Evolutionary conservation across 2,888 invertebrate genomes (phyloP).

Genomic region (Biston stratarius): DNA sequence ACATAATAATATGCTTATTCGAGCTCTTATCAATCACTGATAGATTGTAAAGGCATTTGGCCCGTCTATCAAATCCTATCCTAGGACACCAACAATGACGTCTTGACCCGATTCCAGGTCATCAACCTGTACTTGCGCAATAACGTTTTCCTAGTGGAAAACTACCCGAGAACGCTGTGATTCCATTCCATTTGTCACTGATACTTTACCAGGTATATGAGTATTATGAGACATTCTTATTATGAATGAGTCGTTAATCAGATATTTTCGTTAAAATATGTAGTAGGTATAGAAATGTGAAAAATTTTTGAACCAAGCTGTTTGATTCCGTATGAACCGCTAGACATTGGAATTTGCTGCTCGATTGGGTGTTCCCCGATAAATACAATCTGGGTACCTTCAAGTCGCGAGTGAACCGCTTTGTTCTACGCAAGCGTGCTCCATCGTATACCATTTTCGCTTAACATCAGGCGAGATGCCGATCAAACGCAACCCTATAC

Average conservation of each 20-base stretch:
- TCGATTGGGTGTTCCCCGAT: too few relatives aligned
- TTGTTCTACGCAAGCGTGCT: too few relatives aligned
- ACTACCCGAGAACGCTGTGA: slow-evolving; percentile 18
- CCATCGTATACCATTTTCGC: too few relatives aligned
- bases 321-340: too few relatives aligned
- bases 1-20: not conserved
- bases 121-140: slow-evolving; percentile 38
- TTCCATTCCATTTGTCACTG: slow-evolving; percentile 4
- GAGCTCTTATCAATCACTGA: not conserved
- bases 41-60: slow-evolving; percentile 7
- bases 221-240: not conserved
- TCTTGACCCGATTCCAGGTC: slow-evolving; percentile 30
- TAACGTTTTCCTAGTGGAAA: slow-evolving; percentile 35
- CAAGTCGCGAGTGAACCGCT: too few relatives aligned
- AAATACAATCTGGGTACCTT: too few relatives aligned
- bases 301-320: too few relatives aligned
- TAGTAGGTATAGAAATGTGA: too few relatives aligned
- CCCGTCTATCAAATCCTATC: slow-evolving; percentile 26
- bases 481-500: too few relatives aligned
- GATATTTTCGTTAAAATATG: too few relatives aligned
- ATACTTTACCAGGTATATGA: not conserved
- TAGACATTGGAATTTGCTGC: too few relatives aligned
- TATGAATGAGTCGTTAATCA: not conserved
- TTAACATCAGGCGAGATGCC: too few relatives aligned
- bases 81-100: slow-evolving; percentile 42